Base-by-base conservation (phyloP, 2,797 vertebrate species). In the Malacoctenus gilli region DNA sequence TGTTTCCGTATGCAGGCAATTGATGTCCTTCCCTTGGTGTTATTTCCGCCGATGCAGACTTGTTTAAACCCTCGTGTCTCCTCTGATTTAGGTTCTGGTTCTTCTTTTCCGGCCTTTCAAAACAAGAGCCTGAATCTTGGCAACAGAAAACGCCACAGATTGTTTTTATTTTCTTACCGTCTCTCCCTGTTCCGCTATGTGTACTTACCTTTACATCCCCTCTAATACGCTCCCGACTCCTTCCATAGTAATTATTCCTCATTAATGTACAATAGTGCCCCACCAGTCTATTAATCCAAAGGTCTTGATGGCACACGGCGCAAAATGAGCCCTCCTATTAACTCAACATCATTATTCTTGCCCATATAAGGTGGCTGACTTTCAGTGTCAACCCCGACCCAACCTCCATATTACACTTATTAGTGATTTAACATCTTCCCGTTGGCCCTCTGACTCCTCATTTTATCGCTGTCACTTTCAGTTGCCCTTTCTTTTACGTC, bases 331-430 rank as follows among this genome's bases (percentile, higher is more conserved):
- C 61, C 46, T 76, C 58, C 43, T 75, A 84, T 88, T 84, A 88
- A 83, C 77, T 87, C 79, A 62, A 43, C 72, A 86, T 88, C 80
- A 85, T 92, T 86, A 89, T 70, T 72, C 59, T 64, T 13, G 25
- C 6, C 51, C 64, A 55, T 67, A 59, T 71, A 78, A 74, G 62
- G 68, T 54, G 42, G 44, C 42, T 49, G 55, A 43, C 49, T 77
- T 64, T 68, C 57, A 36, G 53, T 57, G 54, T 55, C 16, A 51
- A 47, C 42, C 52, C 20, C 21, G 21, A 2, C 54, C 67, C 28
- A 51, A 71, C 70, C 63, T 68, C 43, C 41, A 67, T 81, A 85
- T 90, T 78, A 87, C 62, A 73, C 76, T 74, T 75, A 83, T 85
- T 82, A 87, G 75, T 70, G 38, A 43, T 44, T 21, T 43, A 64